Evolutionary conservation across 2,113 vertebrate species (phyloP), one percentile per base, ranked within the genome.

Genomic region (Poicephalus meyeri): DNA sequence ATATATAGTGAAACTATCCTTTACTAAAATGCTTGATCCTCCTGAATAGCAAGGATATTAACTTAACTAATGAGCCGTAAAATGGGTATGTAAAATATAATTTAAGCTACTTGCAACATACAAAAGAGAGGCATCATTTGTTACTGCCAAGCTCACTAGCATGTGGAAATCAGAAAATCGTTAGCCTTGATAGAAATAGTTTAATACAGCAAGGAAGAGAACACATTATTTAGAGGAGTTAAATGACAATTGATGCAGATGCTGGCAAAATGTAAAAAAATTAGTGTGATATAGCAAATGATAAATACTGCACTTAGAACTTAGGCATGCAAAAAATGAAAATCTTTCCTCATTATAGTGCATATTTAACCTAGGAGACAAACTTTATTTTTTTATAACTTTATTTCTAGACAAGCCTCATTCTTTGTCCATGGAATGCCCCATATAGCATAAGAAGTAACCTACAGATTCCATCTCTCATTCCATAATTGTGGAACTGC

Each of bases 61-160:
- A 97, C 97, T 98, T 98, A 98, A 97, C 97, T 98, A 98, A 98
- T 98, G 98, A 97, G 97, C 97, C 98, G 97, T 98, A 97, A 98
- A 98, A 98, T 98, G 97, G 94, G 81, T 97, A 95, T 97, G 97
- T 98, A 98, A 98, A 98, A 98, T 98, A 98, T 96, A 98, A 98
- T 98, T 98, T 97, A 97, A 98, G 91, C 91, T 97, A 97, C 94
- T 98, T 96, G 95, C 89, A 97, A 97, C 96, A 97, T 94, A 95
- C 87, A 93, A 91, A 97, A 96, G 87, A 93, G 93, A 94, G 60
- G 91, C 74, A 86, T 95, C 97, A 88, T 98, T 98, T 97, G 81
- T 98, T 98, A 98, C 89, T 98, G 97, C 97, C 97, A 97, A 93
- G 93, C 93, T 97, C 96, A 96, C 86, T 97, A 96, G 91, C 96